These are phyloP conservation scores for Leucosticte australis DNA, from an alignment of 2,113 vertebrate genomes.

Conservation along the genomic window DNA sequence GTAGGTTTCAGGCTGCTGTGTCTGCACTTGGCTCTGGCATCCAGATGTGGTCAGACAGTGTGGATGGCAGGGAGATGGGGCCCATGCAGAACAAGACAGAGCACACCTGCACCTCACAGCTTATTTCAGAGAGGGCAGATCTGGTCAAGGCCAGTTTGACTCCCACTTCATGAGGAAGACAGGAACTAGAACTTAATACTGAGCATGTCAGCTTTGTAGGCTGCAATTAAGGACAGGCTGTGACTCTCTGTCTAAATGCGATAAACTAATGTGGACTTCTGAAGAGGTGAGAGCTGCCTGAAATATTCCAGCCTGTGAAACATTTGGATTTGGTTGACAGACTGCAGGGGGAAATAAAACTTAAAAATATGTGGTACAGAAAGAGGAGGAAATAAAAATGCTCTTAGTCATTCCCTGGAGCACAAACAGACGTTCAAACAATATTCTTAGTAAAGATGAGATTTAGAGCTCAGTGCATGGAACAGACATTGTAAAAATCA, in stretches of 20 bases:
- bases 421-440: background rate
- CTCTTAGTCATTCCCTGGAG: slow-evolving; percentile 26
- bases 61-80: background rate
- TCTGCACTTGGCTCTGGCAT: background rate
- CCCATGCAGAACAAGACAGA: background rate
- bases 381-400: slow-evolving; percentile 30
- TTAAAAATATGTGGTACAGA: background rate
- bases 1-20: background rate
- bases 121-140: background rate
- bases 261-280: background rate
- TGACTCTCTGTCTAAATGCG: background rate
- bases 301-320: background rate
- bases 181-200: background rate
- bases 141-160: background rate
- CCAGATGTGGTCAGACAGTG: background rate
- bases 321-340: background rate
- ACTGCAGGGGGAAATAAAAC: background rate
- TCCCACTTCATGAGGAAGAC: background rate
- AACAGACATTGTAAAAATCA: background rate
- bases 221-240: background rate
- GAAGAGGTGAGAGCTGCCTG: background rate
- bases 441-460: background rate
- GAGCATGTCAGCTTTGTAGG: background rate
- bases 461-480: background rate
- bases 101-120: background rate